phyloP scores from a whole-genome alignment of 2,888 invertebrate species.

The Arctia plantaginis region DNA sequence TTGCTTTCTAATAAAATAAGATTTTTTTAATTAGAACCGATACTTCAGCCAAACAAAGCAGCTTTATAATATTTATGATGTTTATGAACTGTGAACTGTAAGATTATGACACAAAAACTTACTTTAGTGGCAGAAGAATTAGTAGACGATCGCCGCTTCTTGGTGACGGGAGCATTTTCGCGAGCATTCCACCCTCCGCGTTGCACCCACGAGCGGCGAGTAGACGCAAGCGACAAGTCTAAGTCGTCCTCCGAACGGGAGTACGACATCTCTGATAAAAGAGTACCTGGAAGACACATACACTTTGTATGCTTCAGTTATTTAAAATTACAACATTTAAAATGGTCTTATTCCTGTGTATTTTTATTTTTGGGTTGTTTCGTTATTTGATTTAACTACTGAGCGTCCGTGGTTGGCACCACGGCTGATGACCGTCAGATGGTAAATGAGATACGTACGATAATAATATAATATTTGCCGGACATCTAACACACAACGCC shows the following conservation, averaged over 20 bases:
- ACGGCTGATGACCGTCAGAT: too few relatives aligned
- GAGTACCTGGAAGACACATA: constrained; percentile 81
- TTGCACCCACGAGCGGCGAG: constrained; percentile 82
- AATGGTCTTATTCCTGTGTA: not conserved
- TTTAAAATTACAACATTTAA: not conserved
- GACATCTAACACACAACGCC: too few relatives aligned
- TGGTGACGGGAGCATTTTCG: constrained; percentile 71
- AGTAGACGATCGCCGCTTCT: constrained; percentile 76
- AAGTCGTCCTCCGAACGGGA: constrained; percentile 95
- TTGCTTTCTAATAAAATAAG: too few relatives aligned
- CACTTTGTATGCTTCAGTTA: not conserved
- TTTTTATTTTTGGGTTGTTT: too few relatives aligned
- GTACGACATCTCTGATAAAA: constrained; percentile 92
- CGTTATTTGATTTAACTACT: too few relatives aligned
- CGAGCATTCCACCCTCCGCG: constrained; percentile 77
- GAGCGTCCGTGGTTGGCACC: too few relatives aligned
- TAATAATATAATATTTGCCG: too few relatives aligned
- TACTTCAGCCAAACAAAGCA: too few relatives aligned
- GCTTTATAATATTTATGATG: too few relatives aligned
- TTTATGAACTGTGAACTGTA: too few relatives aligned
- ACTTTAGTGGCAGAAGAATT: constrained; percentile 80
- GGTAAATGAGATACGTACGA: too few relatives aligned
- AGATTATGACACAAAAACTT: not conserved
- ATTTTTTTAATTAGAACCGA: too few relatives aligned
- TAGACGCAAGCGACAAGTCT: constrained; percentile 85